Conservation (phyloP, 2,888 invertebrate genomes). For the Poecilus cupreus region DNA sequence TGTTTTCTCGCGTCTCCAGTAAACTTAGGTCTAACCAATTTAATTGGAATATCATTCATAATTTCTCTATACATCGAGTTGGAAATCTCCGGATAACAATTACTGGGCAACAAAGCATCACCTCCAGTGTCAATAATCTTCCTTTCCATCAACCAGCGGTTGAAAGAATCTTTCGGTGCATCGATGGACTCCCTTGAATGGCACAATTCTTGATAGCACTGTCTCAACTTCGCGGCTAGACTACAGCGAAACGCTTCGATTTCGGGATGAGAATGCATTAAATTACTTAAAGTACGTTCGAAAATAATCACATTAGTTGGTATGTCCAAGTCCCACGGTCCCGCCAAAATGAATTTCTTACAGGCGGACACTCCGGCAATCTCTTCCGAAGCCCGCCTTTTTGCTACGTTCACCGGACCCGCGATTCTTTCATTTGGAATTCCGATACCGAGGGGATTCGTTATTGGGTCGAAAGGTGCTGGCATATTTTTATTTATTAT, state of each 20-base stretch:
- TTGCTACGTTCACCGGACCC: conserved; percentile 77
- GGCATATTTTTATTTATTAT: conserved; percentile 88
- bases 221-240: conserved; percentile 87
- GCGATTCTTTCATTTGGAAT: conserved; percentile 66
- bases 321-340: conserved; percentile 96
- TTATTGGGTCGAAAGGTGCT: conserved; percentile 88
- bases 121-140: conserved; percentile 91
- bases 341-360: conserved; percentile 90
- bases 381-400: conserved; percentile 88
- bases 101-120: conserved; percentile 93
- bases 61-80: conserved; percentile 97
- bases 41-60: conserved; percentile 98
- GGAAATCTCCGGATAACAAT: conserved; percentile 94
- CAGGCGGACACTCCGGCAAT: conserved; percentile 81
- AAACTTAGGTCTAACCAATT: conserved; percentile 95
- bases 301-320: conserved; percentile 93
- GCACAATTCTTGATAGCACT: conserved; percentile 95
- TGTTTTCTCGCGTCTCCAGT: conserved; percentile 97
- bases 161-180: conserved; percentile 97
- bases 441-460: conserved; percentile 90
- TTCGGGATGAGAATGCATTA: conserved; percentile 96
- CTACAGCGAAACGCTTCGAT: conserved; percentile 91
- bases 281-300: conserved; percentile 88
- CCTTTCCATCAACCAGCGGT: conserved; percentile 96
- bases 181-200: conserved; percentile 94